Evolutionary conservation across 2,888 invertebrate species (phyloP), one percentile per base, ranked within the genome.

Genomic region (Eilema griseolum): DNA sequence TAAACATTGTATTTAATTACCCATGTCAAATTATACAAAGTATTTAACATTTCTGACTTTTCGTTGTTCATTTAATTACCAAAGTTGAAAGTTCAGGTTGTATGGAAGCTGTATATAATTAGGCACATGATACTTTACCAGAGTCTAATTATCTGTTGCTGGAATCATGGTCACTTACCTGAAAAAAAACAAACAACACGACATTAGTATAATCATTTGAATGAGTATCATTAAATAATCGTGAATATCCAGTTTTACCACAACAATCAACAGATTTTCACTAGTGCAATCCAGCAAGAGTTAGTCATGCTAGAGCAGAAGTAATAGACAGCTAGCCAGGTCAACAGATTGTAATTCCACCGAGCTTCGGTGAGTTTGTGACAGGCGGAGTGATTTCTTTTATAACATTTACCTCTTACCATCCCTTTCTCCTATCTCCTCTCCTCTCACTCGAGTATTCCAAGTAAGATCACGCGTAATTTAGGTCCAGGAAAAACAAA

Each of bases 111-210:
- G n/a, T n/a, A n/a, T n/a, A n/a, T n/a, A 8, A 52, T 52, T 52
- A 52, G 52, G 52, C n/a, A 52, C 10, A 52, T 52, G 10, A 52
- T n/a, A n/a, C n/a, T n/a, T 52, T 16, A 26, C 59, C 24, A 59
- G 2, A 24, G 59, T 4, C 7, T 28, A 7, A 4, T 24, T 52
- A 52, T 46, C n/a, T 14, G 24, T 57, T 57, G 24, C 23, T 57
- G 57, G 20, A 59, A 16, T 26, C 3, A 16, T 28, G 4, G 16
- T 26, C 28, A 26, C 24, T 59, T 59, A 59, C 59, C 59, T 59
- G 59, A 28, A 59, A 59, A 59, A 16, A 59, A 59, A 59, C 26
- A 59, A 59, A 59, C 26, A 59, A 12, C 14, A 52, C n/a, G n/a
- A 59, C 11, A 28, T 59, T 20, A 59, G 59, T 59, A 59, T 5